Evolutionary conservation across 1,140 invertebrate species (phyloP).

Genomic region (Hestina assimilis): DNA sequence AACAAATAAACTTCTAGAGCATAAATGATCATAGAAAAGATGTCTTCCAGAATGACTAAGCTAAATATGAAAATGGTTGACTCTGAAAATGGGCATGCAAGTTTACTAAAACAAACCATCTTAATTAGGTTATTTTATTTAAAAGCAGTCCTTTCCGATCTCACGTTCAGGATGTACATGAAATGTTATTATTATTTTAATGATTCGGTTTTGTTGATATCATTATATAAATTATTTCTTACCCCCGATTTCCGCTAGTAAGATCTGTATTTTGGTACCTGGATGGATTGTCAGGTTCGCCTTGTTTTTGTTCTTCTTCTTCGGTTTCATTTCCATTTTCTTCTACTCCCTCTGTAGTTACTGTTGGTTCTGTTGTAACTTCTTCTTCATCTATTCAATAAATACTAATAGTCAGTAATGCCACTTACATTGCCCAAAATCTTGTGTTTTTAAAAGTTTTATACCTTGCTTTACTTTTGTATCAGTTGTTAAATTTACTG

Average conservation of each 20-base stretch:
- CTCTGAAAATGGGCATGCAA: not conserved
- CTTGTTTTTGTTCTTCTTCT: conserved; percentile 24
- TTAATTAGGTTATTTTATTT: not conserved
- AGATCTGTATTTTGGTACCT: conserved; percentile 68
- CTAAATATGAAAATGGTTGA: not conserved
- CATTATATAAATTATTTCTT: conserved; percentile 40
- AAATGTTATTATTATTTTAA: not conserved
- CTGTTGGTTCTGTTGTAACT: conserved; percentile 19
- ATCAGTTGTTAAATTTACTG: too few relatives aligned
- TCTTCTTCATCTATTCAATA: conserved; percentile 4
- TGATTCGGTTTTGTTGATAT: not conserved
- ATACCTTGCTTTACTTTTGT: too few relatives aligned
- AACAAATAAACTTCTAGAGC: too few relatives aligned
- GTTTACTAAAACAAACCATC: too few relatives aligned
- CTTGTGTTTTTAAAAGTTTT: too few relatives aligned
- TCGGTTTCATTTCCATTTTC: conserved; percentile 8
- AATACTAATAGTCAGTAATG: too few relatives aligned
- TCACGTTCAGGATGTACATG: not conserved
- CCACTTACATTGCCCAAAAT: too few relatives aligned
- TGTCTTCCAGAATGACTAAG: too few relatives aligned
- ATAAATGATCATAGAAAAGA: too few relatives aligned
- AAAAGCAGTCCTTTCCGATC: not conserved
- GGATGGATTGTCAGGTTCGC: conserved; percentile 62
- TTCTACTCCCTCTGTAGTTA: conserved; percentile 29
- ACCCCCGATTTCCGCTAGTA: conserved; percentile 54